Conservation (phyloP, 2,113 vertebrate species). For the Cyanocitta stelleri region DNA sequence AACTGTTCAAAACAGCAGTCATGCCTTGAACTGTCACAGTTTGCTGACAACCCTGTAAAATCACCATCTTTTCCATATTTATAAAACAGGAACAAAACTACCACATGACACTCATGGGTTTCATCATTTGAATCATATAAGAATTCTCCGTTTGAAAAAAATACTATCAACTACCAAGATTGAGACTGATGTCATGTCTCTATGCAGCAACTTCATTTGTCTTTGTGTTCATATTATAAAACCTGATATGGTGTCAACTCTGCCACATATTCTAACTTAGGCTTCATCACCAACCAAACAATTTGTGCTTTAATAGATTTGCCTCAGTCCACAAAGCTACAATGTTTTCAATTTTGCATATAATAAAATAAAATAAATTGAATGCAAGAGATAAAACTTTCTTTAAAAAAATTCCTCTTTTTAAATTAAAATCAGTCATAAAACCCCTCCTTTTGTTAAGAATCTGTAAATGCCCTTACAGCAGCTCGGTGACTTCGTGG, state of each 20-base stretch:
- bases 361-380: not conserved
- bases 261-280: not conserved
- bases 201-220: not conserved
- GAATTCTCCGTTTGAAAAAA: not conserved
- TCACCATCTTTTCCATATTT: not conserved
- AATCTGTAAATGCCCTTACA: conserved; percentile 70
- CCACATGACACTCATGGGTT: not conserved
- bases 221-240: not conserved
- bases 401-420: not conserved
- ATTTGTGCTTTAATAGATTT: not conserved
- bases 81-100: not conserved
- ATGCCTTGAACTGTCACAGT: not conserved
- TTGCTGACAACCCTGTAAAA: not conserved
- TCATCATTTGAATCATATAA: not conserved
- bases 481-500: conserved; percentile 87
- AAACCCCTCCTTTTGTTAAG: not conserved
- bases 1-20: not conserved
- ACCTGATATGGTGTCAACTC: not conserved
- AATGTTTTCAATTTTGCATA: not conserved
- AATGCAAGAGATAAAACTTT: not conserved
- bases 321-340: not conserved
- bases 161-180: not conserved
- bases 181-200: not conserved
- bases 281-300: not conserved
- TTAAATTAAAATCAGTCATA: not conserved